Percentiles rank a stretch among this genome's conserved stretches.
These are phyloP conservation scores for Leptopilina myrica DNA, from an alignment of 2,888 invertebrate genomes.

Conservation along the genomic window DNA sequence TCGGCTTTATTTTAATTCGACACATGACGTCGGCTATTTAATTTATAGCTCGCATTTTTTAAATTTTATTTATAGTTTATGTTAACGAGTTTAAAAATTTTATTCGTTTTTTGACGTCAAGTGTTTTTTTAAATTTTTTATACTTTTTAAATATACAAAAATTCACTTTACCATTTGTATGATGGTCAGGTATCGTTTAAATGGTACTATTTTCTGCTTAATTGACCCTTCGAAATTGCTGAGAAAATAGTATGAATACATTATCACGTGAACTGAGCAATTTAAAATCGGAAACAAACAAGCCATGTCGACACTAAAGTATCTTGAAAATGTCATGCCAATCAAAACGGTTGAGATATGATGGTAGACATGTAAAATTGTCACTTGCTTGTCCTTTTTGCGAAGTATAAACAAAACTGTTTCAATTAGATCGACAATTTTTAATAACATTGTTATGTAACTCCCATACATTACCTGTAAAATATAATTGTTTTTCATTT, in stretches of 20 bases:
- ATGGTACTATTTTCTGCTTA: background rate
- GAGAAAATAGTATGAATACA: background rate
- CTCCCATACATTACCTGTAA: background rate
- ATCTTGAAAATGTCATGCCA: background rate
- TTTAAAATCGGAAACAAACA: background rate
- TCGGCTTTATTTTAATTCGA: too few relatives aligned
- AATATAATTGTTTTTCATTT: background rate
- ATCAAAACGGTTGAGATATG: background rate
- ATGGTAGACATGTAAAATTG: background rate
- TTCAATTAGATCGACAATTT: background rate
- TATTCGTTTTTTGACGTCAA: too few relatives aligned
- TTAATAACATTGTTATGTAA: background rate
- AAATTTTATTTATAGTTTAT: too few relatives aligned
- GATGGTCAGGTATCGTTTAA: background rate
- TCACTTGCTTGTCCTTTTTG: background rate
- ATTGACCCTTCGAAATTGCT: background rate
- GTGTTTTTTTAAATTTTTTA: too few relatives aligned
- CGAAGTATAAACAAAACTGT: conserved; percentile 4
- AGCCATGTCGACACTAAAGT: background rate
- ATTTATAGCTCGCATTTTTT: too few relatives aligned
- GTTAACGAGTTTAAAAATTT: too few relatives aligned
- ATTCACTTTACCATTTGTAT: background rate
- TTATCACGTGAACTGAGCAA: too few relatives aligned
- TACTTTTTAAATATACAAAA: background rate
- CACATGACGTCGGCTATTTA: too few relatives aligned